phyloP scores from a whole-genome alignment of 2,797 vertebrate genomes.

The Sebastes trivittatus region DNA sequence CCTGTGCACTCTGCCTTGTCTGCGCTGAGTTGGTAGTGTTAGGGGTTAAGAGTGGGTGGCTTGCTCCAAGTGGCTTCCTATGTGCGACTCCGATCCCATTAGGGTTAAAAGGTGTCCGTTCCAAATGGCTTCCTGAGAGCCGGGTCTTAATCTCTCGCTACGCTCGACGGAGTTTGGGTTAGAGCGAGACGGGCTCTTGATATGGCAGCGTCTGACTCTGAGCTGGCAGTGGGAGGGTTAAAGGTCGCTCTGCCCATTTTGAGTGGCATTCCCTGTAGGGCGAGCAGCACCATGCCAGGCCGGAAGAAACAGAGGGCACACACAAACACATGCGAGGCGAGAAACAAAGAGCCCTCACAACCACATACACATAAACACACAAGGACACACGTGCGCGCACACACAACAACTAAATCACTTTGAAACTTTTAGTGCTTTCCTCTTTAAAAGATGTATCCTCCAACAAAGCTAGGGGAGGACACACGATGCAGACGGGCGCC shows the following conservation, averaged over 20 bases:
- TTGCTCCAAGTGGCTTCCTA: slow-evolving; percentile 64
- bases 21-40: slow-evolving; percentile 51
- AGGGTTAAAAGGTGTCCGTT: slow-evolving; percentile 70
- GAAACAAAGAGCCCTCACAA: slow-evolving; percentile 59
- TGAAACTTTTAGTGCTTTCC: slow-evolving; percentile 52
- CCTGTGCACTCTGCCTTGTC: slow-evolving; percentile 72
- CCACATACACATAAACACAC: slow-evolving; percentile 38
- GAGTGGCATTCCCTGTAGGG: slow-evolving; percentile 60
- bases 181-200: slow-evolving; percentile 30
- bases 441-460: slow-evolving; percentile 45
- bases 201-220: slow-evolving; percentile 24
- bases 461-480: slow-evolving; percentile 37
- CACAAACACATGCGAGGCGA: slow-evolving; percentile 54
- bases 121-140: slow-evolving; percentile 68
- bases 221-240: slow-evolving; percentile 64
- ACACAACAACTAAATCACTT: slow-evolving; percentile 55
- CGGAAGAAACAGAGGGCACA: slow-evolving; percentile 49
- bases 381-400: slow-evolving; percentile 8
- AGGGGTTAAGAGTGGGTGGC: slow-evolving; percentile 61
- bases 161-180: slow-evolving; percentile 47
- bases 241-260: slow-evolving; percentile 68
- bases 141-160: slow-evolving; percentile 63
- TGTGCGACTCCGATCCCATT: slow-evolving; percentile 61
- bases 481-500: slow-evolving; percentile 50
- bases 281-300: slow-evolving; percentile 60